Evolutionary conservation across 2,113 vertebrate species (phyloP).

Genomic region (Electrona antarctica): DNA sequence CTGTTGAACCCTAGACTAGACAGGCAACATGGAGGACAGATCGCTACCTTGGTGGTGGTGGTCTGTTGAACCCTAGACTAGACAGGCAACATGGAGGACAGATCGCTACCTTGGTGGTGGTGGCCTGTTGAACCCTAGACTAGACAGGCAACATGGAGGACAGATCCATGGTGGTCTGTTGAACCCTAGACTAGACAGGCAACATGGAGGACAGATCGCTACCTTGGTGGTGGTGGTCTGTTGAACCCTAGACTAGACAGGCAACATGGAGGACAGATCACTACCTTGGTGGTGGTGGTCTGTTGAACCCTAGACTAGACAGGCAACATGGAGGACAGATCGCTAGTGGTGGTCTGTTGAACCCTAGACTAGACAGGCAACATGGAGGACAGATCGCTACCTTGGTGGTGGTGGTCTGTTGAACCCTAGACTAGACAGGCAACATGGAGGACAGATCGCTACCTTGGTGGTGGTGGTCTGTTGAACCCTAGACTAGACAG

Average conservation of each 20-base stretch:
- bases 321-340: background rate
- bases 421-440: background rate
- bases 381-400: slow-evolving; percentile 67
- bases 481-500: slow-evolving; percentile 5
- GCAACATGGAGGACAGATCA: background rate
- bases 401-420: too few species aligned
- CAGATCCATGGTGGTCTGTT: too few species aligned
- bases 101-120: slow-evolving; percentile 89
- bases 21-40: background rate
- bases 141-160: slow-evolving; percentile 2
- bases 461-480: too few species aligned
- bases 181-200: background rate
- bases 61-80: background rate
- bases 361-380: background rate
- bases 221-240: too few species aligned
- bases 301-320: slow-evolving; percentile 4
- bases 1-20: slow-evolving; percentile 5
- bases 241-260: slow-evolving; percentile 5
- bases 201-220: slow-evolving; percentile 32
- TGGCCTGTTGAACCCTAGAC: background rate
- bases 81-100: slow-evolving; percentile 4
- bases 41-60: slow-evolving; percentile 92
- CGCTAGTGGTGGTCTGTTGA: too few species aligned
- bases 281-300: slow-evolving; percentile 98
- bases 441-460: slow-evolving; percentile 32